phyloP scores from a whole-genome alignment of 2,797 vertebrate genomes.

The Bovichtus diacanthus region DNA sequence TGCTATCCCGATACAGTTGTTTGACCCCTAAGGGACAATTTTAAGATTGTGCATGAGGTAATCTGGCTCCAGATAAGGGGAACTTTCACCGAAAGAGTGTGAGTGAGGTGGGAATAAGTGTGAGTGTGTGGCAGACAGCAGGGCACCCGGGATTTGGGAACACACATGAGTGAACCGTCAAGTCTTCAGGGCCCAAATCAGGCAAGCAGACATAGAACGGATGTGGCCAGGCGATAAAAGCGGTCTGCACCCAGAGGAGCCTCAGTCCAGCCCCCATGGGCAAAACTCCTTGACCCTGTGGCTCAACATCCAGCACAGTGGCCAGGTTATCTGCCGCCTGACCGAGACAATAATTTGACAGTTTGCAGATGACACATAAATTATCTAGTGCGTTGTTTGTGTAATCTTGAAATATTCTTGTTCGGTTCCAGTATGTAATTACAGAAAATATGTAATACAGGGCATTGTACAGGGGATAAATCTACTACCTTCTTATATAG shows the following conservation, averaged over 20 bases:
- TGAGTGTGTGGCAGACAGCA: constrained; percentile 57
- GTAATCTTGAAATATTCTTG: constrained; percentile 11
- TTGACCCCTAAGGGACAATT: constrained; percentile 37
- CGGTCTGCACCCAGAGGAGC: constrained; percentile 63
- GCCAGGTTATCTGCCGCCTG: constrained; percentile 44
- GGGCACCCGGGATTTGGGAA: constrained; percentile 67
- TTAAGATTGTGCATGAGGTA: constrained; percentile 45
- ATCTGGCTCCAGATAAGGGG: constrained; percentile 45
- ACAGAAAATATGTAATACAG: constrained; percentile 29
- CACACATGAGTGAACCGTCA: constrained; percentile 72
- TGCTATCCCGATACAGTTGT: constrained; percentile 40
- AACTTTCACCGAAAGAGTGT: constrained; percentile 63
- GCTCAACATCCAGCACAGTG: constrained; percentile 38
- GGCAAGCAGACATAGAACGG: constrained; percentile 59
- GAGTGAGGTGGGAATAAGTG: constrained; percentile 25
- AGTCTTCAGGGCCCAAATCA: constrained; percentile 74
- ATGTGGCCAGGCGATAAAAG: constrained; percentile 73
- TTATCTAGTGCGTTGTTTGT: background rate
- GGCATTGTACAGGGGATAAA: constrained; percentile 28
- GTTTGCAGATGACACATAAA: constrained; percentile 1
- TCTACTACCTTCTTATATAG: constrained; percentile 25
- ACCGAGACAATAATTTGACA: constrained; percentile 11
- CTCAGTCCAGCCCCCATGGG: constrained; percentile 50
- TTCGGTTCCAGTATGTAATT: constrained; percentile 27
- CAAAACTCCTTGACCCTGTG: constrained; percentile 60